Base-by-base conservation (phyloP, 2,797 vertebrate species). In the Potorous gilbertii region DNA sequence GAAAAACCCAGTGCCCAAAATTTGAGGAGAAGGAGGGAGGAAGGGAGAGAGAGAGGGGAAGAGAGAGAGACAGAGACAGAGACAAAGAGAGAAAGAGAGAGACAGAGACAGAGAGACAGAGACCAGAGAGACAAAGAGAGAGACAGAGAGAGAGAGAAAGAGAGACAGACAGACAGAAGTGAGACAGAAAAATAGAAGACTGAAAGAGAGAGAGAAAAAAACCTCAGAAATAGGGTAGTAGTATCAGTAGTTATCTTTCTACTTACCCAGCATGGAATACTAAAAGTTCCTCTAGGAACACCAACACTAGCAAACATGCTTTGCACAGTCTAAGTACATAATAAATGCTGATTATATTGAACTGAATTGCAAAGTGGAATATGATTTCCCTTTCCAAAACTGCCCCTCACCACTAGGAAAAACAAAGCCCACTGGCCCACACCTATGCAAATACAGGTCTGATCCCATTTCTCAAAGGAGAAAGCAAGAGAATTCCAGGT, bases 11-110 rank as follows among this genome's bases (percentile, higher is more conserved):
- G 13, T 1, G 50, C 54, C n/a, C 92, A 62, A 55, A 21, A 11
- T 56, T 66, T 91, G 62, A 74, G 34, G 21, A 5, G 11, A 31
- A 18, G 1, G 29, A 31, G 24, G 18, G 21, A 24, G 24, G 5
- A 18, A 21, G 55, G 18, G 5, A 56, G 55, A 56, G 31, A 34
- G 1, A 0, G 29, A 11, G 56, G 10, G 3, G 11, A 10, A 31
- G 10, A 59, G 56, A 59, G 3, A 12, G 0, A 29, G 28, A 13
- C 3, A 31, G 11, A 34, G 0, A 14, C 0, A 24, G 0, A 24
- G 0, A 29, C 2, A 29, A 1, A 2, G 8, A 27, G 9, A 10
- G 28, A 28, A 0, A 10, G 9, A 8, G 28, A 24, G 1, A 5
- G 5, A 8, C 1, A 1, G 6, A 8, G 24, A 8, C 21, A 28